Percentiles rank a stretch among this genome's conserved stretches.
phyloP scores from a whole-genome alignment of 2,888 invertebrate species.

The Amblyteles armatorius region DNA sequence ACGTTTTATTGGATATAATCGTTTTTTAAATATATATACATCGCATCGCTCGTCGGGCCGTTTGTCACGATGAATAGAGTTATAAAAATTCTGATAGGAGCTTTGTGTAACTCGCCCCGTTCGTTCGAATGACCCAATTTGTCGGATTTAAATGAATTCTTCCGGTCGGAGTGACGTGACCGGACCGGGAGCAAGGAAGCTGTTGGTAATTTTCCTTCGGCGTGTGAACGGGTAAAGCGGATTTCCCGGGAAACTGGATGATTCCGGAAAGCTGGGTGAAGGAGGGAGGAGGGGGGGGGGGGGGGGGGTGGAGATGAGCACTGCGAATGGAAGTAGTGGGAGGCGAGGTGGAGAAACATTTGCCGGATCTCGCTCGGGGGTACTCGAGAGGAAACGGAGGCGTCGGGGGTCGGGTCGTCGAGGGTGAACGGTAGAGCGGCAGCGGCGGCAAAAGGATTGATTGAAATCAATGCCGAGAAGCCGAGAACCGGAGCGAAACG shows the following conservation, averaged over 20 bases:
- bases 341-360: conserved; percentile 47
- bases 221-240: conserved; percentile 56
- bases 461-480: conserved; percentile 77
- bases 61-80: conserved; percentile 5
- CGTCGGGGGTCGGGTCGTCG: conserved; percentile 23
- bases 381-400: conserved; percentile 49
- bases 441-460: conserved; percentile 73
- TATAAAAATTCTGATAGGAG: conserved; percentile 50
- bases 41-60: conserved; percentile 10
- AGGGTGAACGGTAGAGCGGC: conserved; percentile 33
- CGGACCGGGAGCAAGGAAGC: conserved; percentile 12
- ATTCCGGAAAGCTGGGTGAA: conserved; percentile 50
- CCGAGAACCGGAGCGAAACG: conserved; percentile 36
- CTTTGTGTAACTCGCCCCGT: conserved; percentile 54
- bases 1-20: conserved; percentile 50
- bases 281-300: conserved; percentile 40
- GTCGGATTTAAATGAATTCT: conserved; percentile 77
- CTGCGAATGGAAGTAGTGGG: conserved; percentile 21
- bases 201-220: conserved; percentile 71
- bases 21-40: neutral
- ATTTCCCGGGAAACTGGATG: conserved; percentile 46
- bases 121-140: conserved; percentile 69
- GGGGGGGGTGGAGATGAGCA: conserved; percentile 21
- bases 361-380: conserved; percentile 24
- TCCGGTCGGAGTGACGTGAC: conserved; percentile 49